Conservation (phyloP, 1,140 invertebrate species). For the Drosophila bocki region DNA sequence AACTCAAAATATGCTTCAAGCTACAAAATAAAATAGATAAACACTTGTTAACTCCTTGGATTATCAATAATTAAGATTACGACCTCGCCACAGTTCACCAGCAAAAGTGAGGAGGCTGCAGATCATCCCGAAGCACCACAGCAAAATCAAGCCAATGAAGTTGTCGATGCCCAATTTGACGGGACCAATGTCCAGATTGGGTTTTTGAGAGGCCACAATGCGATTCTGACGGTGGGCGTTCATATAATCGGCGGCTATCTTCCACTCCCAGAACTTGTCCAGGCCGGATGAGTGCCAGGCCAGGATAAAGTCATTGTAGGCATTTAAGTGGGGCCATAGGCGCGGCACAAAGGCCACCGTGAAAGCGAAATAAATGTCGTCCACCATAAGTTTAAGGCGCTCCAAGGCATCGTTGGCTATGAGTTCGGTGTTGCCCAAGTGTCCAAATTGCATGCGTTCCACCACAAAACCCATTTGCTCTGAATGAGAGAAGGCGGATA, state of each 20-base stretch:
- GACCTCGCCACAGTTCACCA: slow-evolving; percentile 48
- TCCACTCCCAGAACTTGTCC: slow-evolving; percentile 80
- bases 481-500: slow-evolving; percentile 51
- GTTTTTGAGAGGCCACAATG: slow-evolving; percentile 58
- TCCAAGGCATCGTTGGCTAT: slow-evolving; percentile 63
- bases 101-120: slow-evolving; percentile 65
- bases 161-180: slow-evolving; percentile 69
- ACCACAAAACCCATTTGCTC: slow-evolving; percentile 76
- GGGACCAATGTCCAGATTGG: slow-evolving; percentile 65
- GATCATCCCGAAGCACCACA: slow-evolving; percentile 70
- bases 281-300: slow-evolving; percentile 73
- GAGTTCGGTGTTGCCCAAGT: slow-evolving; percentile 65
- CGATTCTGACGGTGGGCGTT: slow-evolving; percentile 69
- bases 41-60: not conserved
- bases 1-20: not conserved
- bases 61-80: not conserved
- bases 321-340: slow-evolving; percentile 57
- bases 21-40: slow-evolving; percentile 2
- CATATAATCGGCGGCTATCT: slow-evolving; percentile 65
- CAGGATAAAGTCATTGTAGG: slow-evolving; percentile 66
- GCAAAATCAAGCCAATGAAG: slow-evolving; percentile 65
- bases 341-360: slow-evolving; percentile 67
- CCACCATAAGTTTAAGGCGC: slow-evolving; percentile 73
- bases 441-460: slow-evolving; percentile 72
- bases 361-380: slow-evolving; percentile 70